Conservation (phyloP, 2,888 invertebrate species). For the Malachius bipustulatus region DNA sequence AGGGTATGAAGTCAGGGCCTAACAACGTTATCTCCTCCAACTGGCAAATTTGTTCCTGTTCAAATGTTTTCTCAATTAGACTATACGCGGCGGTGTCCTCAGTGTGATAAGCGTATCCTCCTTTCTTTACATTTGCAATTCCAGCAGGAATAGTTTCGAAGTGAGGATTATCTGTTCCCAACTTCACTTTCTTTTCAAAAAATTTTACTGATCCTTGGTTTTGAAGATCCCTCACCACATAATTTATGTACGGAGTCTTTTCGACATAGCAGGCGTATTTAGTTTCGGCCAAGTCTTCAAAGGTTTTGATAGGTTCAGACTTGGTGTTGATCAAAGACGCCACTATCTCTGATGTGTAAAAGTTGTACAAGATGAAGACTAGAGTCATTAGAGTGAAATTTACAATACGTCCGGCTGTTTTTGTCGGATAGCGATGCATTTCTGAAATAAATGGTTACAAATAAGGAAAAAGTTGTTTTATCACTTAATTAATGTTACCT, state of each 20-base stretch:
- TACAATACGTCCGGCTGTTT: conserved; percentile 22
- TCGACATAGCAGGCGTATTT: conserved; percentile 40
- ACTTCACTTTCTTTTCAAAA: too few species aligned
- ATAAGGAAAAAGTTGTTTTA: conserved; percentile 4
- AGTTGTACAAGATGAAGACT: conserved; percentile 42
- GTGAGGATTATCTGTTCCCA: too few species aligned
- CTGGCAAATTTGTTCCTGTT: conserved; percentile 39
- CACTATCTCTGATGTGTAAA: conserved; percentile 48
- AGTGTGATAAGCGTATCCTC: conserved; percentile 43
- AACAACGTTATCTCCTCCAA: conserved; percentile 31
- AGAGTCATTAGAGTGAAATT: conserved; percentile 27
- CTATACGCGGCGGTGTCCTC: conserved; percentile 38
- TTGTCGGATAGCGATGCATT: conserved; percentile 22
- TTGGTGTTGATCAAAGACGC: conserved; percentile 44
- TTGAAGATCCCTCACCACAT: too few species aligned
- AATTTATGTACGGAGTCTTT: conserved; percentile 20
- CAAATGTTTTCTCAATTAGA: conserved; percentile 32
- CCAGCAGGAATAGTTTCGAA: too few species aligned
- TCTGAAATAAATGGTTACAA: conserved; percentile 19
- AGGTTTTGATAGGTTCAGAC: conserved; percentile 40
- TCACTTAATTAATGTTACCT: conserved; percentile 19
- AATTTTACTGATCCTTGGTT: too few species aligned
- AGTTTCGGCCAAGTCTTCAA: conserved; percentile 41
- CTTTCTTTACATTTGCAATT: conserved; percentile 34
- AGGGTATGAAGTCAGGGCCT: conserved; percentile 22